Base-by-base conservation (phyloP, 92 coral and sea anemone genomes). In the Umimayanthus kanabou region DNA sequence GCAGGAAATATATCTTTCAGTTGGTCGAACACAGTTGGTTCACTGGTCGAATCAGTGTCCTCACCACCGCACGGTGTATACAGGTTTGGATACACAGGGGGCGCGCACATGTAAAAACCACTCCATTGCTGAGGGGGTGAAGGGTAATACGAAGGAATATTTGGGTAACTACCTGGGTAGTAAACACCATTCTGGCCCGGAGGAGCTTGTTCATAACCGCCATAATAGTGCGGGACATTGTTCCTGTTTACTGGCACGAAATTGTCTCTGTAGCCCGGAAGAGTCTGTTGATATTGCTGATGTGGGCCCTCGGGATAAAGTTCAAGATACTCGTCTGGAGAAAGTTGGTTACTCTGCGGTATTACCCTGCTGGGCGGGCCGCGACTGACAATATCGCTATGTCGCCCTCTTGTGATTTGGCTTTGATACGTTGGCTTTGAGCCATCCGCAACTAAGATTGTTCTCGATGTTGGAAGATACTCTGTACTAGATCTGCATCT, bases 311-410 rank as follows among this genome's bases (percentile, higher is more conserved):
- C 61, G 14, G 87, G 87, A 30, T 69, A 70, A n/a, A 82, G 42
- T 58, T 82, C n/a, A 70, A 82, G 86, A 18, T 83, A 83, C 10
- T 83, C 87, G 45, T 83, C 87, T 9, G 87, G 78, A 7, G 87
- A 83, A 70, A 70, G 79, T 66, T 40, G 58, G 45, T 83, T 83
- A 69, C 65, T 43, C 42, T 53, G 78, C 25, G 26, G 87, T 83
- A 18, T 43, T 43, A 69, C 55, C 57, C 65, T 83, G 87, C 42
- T 83, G 9, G 45, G 77, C 11, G 87, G 78, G 30, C 87, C 87
- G 26, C 87, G 87, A 49, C 87, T 83, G 55, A 83, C 67, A 30
- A 83, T 71, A 70, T 83, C 87, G 33, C 43, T 43, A 0, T 45
- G 47, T 43, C 29, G 87, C 45, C 40, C 66, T 83, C 87, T 71